Evolutionary conservation across 2,113 vertebrate genomes (phyloP).

Genomic region (Lepus europaeus): DNA sequence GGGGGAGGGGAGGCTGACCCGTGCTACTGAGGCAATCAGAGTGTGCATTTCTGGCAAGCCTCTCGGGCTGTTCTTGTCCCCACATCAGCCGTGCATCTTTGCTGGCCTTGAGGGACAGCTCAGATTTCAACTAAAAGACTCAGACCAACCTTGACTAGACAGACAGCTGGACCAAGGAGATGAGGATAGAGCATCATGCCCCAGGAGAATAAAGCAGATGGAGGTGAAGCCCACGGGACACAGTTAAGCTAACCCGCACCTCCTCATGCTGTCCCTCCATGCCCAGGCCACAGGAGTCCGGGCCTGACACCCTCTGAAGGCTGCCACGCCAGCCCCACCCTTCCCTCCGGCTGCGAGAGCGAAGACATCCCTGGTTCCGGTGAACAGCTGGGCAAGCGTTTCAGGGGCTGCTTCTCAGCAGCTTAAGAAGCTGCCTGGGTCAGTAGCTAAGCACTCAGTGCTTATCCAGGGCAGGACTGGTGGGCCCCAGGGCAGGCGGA

Average conservation of each 20-base stretch:
- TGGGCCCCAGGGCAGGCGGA: slow-evolving; percentile 3
- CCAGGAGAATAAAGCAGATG: not conserved
- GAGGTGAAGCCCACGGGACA: not conserved
- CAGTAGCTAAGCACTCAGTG: slow-evolving; percentile 26
- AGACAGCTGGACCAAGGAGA: slow-evolving; percentile 24
- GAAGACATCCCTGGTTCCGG: not conserved
- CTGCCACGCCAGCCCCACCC: not conserved
- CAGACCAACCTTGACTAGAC: slow-evolving; percentile 27
- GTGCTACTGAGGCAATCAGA: not conserved
- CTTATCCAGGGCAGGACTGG: slow-evolving; percentile 1
- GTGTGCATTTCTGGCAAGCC: not conserved
- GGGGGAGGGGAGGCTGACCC: not conserved
- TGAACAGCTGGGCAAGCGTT: not conserved
- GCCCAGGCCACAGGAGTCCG: not conserved
- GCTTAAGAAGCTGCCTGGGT: slow-evolving; percentile 57
- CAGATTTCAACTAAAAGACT: slow-evolving; percentile 11
- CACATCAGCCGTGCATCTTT: not conserved
- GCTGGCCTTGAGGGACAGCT: not conserved
- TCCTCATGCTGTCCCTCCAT: not conserved
- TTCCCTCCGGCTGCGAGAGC: not conserved
- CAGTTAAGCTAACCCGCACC: no score
- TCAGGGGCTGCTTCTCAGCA: not conserved
- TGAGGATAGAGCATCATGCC: not conserved
- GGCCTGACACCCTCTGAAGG: not conserved
- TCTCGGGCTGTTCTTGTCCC: not conserved